Conservation (phyloP, 2,888 invertebrate genomes). For the Ochropacha duplaris region DNA sequence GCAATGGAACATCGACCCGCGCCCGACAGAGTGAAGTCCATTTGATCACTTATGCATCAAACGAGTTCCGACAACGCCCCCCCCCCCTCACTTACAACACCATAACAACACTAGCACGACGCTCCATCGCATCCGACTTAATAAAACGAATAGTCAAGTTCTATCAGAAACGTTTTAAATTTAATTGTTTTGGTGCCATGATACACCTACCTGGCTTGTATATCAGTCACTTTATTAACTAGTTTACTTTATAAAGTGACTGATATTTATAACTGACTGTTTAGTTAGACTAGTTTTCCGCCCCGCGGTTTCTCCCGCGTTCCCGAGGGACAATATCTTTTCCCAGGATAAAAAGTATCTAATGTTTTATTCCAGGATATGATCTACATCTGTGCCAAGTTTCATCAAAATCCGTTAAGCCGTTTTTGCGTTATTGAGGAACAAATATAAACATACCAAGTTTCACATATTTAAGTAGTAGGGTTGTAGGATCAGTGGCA, state of each 20-base stretch:
- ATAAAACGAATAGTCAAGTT: slow-evolving; percentile 60
- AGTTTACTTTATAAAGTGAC: slow-evolving; percentile 14
- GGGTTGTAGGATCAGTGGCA: too few relatives aligned
- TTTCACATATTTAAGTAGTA: too few relatives aligned
- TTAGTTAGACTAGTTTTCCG: too few relatives aligned
- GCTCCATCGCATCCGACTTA: slow-evolving; percentile 48
- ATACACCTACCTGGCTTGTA: slow-evolving; percentile 28
- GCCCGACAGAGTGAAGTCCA: slow-evolving; percentile 49
- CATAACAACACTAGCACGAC: slow-evolving; percentile 31
- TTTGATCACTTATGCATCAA: slow-evolving; percentile 78
- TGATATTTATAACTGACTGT: too few relatives aligned
- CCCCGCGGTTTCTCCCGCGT: too few relatives aligned
- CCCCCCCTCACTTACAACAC: slow-evolving; percentile 36
- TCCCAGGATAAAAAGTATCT: too few relatives aligned
- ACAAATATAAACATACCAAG: too few relatives aligned
- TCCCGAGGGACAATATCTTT: too few relatives aligned
- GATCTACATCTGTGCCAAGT: too few relatives aligned
- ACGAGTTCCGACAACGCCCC: slow-evolving; percentile 64
- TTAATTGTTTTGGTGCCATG: slow-evolving; percentile 43
- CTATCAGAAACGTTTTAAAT: slow-evolving; percentile 55
- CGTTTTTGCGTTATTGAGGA: too few relatives aligned
- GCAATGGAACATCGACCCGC: slow-evolving; percentile 75
- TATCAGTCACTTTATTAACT: slow-evolving; percentile 44
- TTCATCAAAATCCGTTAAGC: too few relatives aligned
- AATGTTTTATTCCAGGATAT: too few relatives aligned